Conservation (phyloP, 2,797 vertebrate species). For the Hyperoplus immaculatus region DNA sequence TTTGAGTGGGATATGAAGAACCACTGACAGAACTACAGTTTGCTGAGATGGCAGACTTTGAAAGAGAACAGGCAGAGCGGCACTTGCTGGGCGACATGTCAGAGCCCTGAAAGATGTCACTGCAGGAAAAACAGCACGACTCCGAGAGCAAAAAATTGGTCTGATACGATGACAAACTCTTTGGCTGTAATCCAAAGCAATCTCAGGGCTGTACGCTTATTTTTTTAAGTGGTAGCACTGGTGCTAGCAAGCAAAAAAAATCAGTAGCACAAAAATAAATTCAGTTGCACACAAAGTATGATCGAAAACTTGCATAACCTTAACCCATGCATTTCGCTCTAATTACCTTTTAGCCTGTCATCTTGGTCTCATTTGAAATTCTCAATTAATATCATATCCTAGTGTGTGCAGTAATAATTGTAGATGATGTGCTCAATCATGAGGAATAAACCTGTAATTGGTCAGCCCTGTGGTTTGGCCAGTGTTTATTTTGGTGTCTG, state of each 20-base stretch:
- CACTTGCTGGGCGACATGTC: constrained; percentile 7
- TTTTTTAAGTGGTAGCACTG: too few species aligned
- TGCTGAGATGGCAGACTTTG: constrained; percentile 26
- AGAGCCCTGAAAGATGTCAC: constrained; percentile 10
- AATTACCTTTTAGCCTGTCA: too few species aligned
- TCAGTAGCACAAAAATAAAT: too few species aligned
- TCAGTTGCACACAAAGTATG: too few species aligned
- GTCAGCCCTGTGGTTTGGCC: constrained; percentile 12
- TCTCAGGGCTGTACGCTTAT: neutral
- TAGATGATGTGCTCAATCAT: constrained; percentile 26
- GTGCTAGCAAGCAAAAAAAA: too few species aligned
- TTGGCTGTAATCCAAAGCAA: constrained; percentile 17
- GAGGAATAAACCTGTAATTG: constrained; percentile 25
- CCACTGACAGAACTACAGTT: constrained; percentile 3
- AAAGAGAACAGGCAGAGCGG: constrained; percentile 30
- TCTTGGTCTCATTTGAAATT: too few species aligned
- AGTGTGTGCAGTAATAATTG: too few species aligned
- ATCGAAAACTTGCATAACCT: too few species aligned
- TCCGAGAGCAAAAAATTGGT: constrained; percentile 12
- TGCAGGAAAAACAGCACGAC: constrained; percentile 27
- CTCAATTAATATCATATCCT: too few species aligned
- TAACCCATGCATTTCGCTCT: too few species aligned
- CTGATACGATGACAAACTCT: constrained; percentile 3
- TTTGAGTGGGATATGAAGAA: neutral
- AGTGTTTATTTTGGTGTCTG: constrained; percentile 34